Conservation (phyloP, 2,797 vertebrate species). For the Natrix natrix region DNA sequence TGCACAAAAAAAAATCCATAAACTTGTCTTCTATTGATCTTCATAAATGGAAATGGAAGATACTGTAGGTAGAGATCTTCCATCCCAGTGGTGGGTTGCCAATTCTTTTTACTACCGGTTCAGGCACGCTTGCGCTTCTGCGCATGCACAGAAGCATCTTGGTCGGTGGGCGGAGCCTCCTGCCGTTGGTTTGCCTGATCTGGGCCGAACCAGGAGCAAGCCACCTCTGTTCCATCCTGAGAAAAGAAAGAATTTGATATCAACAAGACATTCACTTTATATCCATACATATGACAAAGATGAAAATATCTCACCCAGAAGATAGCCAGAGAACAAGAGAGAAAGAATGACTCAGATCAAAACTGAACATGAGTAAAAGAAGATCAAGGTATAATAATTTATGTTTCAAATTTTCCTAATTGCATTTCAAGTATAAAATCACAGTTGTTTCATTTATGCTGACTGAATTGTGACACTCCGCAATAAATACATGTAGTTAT, state of each 20-base stretch:
- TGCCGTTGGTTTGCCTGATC: too few species aligned
- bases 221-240: neutral
- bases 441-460: slow-evolving; percentile 22
- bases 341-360: slow-evolving; percentile 39
- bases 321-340: slow-evolving; percentile 1
- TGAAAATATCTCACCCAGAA: neutral
- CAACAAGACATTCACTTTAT: neutral
- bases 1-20: neutral
- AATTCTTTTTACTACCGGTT: too few species aligned
- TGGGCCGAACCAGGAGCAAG: too few species aligned
- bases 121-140: too few species aligned
- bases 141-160: too few species aligned
- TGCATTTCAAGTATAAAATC: slow-evolving; percentile 10
- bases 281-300: neutral
- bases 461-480: slow-evolving; percentile 34
- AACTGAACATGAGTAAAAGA: slow-evolving; percentile 16
- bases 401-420: neutral
- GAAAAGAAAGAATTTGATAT: slow-evolving; percentile 4
- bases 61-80: rapidly evolving
- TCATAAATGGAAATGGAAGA: neutral
- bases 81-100: neutral
- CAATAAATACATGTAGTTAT: neutral
- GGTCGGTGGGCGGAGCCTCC: too few species aligned
- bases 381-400: neutral
- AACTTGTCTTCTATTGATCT: neutral